A percentile compares a stretch with the other conserved stretches of the same genome.
Conservation (phyloP, 1,140 invertebrate genomes). For the Calycopis cecrops region DNA sequence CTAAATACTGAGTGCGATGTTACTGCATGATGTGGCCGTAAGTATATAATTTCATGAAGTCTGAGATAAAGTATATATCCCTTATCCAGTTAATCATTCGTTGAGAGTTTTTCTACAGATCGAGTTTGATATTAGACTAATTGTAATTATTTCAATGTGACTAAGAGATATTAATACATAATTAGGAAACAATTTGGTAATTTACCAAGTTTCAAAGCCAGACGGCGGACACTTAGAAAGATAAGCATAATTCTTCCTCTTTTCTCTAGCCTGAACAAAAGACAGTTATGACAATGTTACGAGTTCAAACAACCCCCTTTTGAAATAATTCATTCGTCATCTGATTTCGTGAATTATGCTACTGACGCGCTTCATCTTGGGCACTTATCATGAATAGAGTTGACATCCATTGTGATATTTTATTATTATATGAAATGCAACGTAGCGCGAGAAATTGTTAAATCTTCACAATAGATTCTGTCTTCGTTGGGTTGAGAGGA, state of each 20-base stretch:
- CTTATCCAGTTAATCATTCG: no score
- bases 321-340: constrained; percentile 57
- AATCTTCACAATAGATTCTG: constrained; percentile 65
- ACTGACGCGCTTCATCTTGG: constrained; percentile 66
- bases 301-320: constrained; percentile 44
- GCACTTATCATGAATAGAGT: constrained; percentile 69
- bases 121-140: no score
- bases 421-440: constrained; percentile 70
- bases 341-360: constrained; percentile 63
- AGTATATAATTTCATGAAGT: no score
- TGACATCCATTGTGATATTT: constrained; percentile 72
- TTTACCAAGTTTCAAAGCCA: constrained; percentile 10
- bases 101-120: no score
- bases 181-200: constrained; percentile 18
- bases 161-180: background rate
- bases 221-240: constrained; percentile 15
- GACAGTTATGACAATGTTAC: constrained; percentile 38
- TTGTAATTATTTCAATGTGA: background rate
- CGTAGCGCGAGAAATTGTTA: constrained; percentile 66
- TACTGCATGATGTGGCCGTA: no score
- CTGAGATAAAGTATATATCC: no score
- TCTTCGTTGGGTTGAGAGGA: constrained; percentile 60
- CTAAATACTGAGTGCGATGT: no score
- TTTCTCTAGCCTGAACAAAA: constrained; percentile 26
- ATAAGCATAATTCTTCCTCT: constrained; percentile 19